Percentiles rank a stretch among this genome's conserved stretches.
phyloP scores from a whole-genome alignment of 2,797 vertebrate genomes.

The Sebastes miniatus region DNA sequence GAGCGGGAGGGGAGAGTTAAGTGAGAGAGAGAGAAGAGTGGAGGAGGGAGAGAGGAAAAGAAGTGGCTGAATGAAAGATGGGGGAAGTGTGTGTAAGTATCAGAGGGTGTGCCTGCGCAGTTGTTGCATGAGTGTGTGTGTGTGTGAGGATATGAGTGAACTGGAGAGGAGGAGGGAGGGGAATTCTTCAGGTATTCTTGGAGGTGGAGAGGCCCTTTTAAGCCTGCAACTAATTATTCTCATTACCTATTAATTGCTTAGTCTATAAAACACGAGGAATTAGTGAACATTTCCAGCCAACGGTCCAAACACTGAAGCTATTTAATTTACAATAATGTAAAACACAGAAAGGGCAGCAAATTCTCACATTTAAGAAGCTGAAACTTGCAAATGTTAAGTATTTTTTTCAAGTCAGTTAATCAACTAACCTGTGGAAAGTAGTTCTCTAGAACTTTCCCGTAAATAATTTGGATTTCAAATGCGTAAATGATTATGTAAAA shows the following conservation, averaged over 20 bases:
- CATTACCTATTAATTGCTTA: neutral
- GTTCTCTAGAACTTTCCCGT: neutral
- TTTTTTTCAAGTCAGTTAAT: neutral
- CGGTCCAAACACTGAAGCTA: neutral
- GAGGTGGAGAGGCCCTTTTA: neutral
- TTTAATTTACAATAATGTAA: neutral
- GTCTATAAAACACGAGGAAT: neutral
- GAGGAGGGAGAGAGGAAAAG: conserved; percentile 52
- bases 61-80: conserved; percentile 73
- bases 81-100: conserved; percentile 73
- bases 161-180: neutral
- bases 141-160: conserved; percentile 25
- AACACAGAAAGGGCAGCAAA: neutral
- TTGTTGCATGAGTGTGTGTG: conserved; percentile 51
- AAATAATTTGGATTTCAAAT: neutral
- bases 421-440: neutral
- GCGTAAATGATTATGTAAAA: neutral
- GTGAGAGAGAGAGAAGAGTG: conserved; percentile 59
- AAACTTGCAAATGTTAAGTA: neutral
- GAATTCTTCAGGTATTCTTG: conserved; percentile 14
- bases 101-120: conserved; percentile 56
- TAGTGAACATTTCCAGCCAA: neutral
- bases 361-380: neutral
- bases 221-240: neutral
- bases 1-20: conserved; percentile 61